A percentile compares a stretch with the other conserved stretches of the same genome.
Evolutionary conservation across 2,888 invertebrate genomes (phyloP).

Genomic region (Drosophila cyrtoloma): DNA sequence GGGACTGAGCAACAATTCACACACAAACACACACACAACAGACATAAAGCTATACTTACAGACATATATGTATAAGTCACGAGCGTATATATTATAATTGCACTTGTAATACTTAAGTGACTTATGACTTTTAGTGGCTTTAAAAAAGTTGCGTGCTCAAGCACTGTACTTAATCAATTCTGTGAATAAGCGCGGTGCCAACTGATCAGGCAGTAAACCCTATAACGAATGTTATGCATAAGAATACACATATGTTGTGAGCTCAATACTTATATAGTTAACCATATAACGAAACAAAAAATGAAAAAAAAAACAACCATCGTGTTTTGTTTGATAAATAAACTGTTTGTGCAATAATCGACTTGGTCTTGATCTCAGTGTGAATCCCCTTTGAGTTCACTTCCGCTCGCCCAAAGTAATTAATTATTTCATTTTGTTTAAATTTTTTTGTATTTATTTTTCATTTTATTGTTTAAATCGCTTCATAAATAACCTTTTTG

Average conservation of each 20-base stretch:
- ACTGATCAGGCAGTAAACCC: conserved; percentile 37
- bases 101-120: conserved; percentile 23
- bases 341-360: conserved; percentile 36
- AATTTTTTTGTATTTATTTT: conserved; percentile 66
- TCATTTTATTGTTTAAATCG: conserved; percentile 79
- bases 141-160: conserved; percentile 46
- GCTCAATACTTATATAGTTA: conserved; percentile 38
- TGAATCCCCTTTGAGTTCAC: conserved; percentile 47
- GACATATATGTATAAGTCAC: conserved; percentile 34
- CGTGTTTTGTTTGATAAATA: conserved; percentile 27
- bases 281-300: neutral
- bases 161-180: conserved; percentile 37
- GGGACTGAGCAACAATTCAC: conserved; percentile 44
- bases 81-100: conserved; percentile 39
- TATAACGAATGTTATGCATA: conserved; percentile 34
- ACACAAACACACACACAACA: conserved; percentile 12
- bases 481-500: conserved; percentile 70
- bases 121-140: conserved; percentile 4
- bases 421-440: conserved; percentile 50
- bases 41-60: conserved; percentile 7
- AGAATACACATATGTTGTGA: neutral
- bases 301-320: neutral
- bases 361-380: conserved; percentile 36
- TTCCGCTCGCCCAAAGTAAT: conserved; percentile 43
- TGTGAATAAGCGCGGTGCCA: conserved; percentile 36